Evolutionary conservation across 2,888 invertebrate genomes (phyloP).

Genomic region (Pseudococcus jackbeardsleyi): DNA sequence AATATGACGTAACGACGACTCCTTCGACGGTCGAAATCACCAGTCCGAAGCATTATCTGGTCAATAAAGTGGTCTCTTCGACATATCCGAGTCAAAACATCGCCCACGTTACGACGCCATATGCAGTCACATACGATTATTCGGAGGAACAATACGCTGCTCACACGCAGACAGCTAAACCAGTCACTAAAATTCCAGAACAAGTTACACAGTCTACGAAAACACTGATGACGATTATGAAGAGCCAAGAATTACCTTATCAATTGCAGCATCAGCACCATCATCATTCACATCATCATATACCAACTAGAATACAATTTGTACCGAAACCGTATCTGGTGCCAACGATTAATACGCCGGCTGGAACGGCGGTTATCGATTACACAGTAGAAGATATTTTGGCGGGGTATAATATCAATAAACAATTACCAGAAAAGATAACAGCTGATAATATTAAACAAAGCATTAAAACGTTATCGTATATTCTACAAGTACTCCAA

Average conservation of each 20-base stretch:
- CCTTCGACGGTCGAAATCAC: slow-evolving; percentile 49
- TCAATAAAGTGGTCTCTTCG: slow-evolving; percentile 43
- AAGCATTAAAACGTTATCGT: slow-evolving; percentile 82
- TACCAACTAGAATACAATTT: slow-evolving; percentile 9
- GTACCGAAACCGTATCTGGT: neutral
- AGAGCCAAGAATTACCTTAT: slow-evolving; percentile 67
- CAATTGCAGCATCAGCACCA: slow-evolving; percentile 1
- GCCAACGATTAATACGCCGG: neutral
- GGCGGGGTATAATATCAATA: slow-evolving; percentile 81
- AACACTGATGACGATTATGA: slow-evolving; percentile 67
- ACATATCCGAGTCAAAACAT: slow-evolving; percentile 3
- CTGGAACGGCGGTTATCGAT: neutral
- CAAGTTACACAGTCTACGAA: slow-evolving; percentile 60
- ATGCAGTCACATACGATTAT: slow-evolving; percentile 41
- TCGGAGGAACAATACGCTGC: slow-evolving; percentile 54
- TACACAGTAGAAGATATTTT: slow-evolving; percentile 74
- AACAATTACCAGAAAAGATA: slow-evolving; percentile 82
- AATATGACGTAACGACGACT: slow-evolving; percentile 43
- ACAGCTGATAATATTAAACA: slow-evolving; percentile 84
- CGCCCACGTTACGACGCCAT: slow-evolving; percentile 32
- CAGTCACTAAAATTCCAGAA: slow-evolving; percentile 29
- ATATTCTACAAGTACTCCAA: slow-evolving; percentile 80
- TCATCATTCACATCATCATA: neutral
- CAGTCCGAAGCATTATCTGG: slow-evolving; percentile 55
- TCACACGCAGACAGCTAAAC: neutral